Evolutionary conservation across 2,113 vertebrate genomes (phyloP), one percentile per base, ranked within the genome.

Genomic region (Cephalopterus ornatus): DNA sequence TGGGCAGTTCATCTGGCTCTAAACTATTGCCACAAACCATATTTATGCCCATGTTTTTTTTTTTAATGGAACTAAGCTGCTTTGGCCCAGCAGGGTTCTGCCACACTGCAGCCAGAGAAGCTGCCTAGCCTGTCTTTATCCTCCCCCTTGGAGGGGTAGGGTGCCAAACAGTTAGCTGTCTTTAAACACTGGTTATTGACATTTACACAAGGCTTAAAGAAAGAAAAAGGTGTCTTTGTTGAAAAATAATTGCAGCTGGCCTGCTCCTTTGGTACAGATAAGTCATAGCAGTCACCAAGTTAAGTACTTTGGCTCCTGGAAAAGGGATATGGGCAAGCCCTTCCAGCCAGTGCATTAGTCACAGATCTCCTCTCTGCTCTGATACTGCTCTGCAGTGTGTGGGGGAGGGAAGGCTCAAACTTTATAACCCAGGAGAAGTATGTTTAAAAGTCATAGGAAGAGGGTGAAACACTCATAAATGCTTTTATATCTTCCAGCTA

Each of bases 171-270:
- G 92, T 91, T 94, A 92, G 91, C 50, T 55, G 55, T 84, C 68
- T 80, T 63, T 80, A 89, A 67, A 61, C 39, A 59, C 42, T 65
- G 39, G 61, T 42, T 94, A 86, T 53, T 94, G 88, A 91, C 83
- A 50, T 95, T 96, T 93, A 91, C 65, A 92, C 70, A 66, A 66
- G 72, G 30, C 55, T 94, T 85, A 21, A 73, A 94, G 72, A 84
- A 88, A 86, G 35, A 73, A 86, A 86, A 94, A 94, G 1, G 67
- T 61, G 59, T 85, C 91, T 95, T 93, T 97, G 96, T 88, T 89
- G 56, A 92, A 89, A 93, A 89, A 81, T 86, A 86, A 96, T 70
- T 84, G 91, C 76, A 84, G 39, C 52, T 97, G 96, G 94, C 79
- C 1, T 59, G 83, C 84, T 92, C 21, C 73, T 86, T 80, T 55